Evolutionary conservation across 2,113 vertebrate species (phyloP), one percentile per base, ranked within the genome.

Genomic region (Condylura cristata): DNA sequence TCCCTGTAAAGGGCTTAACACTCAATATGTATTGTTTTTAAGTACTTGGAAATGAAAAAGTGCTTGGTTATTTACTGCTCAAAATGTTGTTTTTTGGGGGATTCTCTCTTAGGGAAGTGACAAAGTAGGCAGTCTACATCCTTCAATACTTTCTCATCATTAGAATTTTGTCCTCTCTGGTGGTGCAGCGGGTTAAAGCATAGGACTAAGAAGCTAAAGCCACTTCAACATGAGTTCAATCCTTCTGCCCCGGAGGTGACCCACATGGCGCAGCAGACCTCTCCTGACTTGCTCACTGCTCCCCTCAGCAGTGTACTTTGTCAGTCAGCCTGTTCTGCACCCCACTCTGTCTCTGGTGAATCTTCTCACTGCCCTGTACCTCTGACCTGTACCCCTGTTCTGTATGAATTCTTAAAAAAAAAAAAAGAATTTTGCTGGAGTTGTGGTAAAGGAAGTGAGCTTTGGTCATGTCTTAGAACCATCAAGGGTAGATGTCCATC

Each of bases 131-230:
- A 92, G 74, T n/a, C 22, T 44, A 37, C 60, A 39, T 61, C 60
- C 90, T 87, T 14, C 39, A 53, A 80, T 24, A 88, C 32, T 68
- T 82, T 32, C 3, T 84, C 20, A 39, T 51, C 16, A 44, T 41
- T 90, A 81, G 5, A 11, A 48, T 76, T 76, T 96, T 90, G 26
- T n/a, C n/a, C n/a, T n/a, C n/a, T n/a, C n/a, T n/a, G n/a, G n/a
- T n/a, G n/a, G n/a, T n/a, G n/a, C n/a, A n/a, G n/a, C n/a, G n/a
- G n/a, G n/a, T n/a, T n/a, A n/a, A n/a, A n/a, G n/a, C n/a, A n/a
- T n/a, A n/a, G n/a, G n/a, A n/a, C n/a, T n/a, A n/a, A n/a, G n/a
- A n/a, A n/a, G n/a, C n/a, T n/a, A n/a, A n/a, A n/a, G n/a, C n/a
- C n/a, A n/a, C n/a, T n/a, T n/a, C n/a, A n/a, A n/a, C n/a, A n/a